Base-by-base conservation (phyloP, 1,140 invertebrate genomes). In the Cheumatopsyche charites region DNA sequence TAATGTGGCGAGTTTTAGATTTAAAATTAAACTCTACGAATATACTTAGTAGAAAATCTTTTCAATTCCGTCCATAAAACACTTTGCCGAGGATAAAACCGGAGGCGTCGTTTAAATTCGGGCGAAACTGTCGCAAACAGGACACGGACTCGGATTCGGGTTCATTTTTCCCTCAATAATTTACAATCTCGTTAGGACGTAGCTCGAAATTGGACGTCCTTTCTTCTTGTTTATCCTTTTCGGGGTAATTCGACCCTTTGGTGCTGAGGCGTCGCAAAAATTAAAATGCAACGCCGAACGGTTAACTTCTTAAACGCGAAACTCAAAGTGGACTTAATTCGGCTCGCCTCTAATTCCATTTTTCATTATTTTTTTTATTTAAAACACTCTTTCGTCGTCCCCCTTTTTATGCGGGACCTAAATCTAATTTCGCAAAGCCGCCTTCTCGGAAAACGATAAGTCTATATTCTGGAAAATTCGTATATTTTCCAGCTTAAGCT, bases 111-210 rank as follows among this genome's bases (percentile, higher is more conserved):
- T 36, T 36, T 9, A 9, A 36, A 36, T 36, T 36, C 9, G 9
- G 3, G 3, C 9, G 9, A 36, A 36, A 36, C 29, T 3, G 29
- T 36, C 29, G 9, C 29, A 36, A 36, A 9, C 29, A 36, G 3
- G 29, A 36, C 29, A 36, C 29, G 29, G 29, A 9, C 55, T 55
- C 21, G 13, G 25, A 25, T 23, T 6, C 7, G 19, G 55, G 55
- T 58, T 58, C 55, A 58, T 58, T 58, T 58, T 58, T 58, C 55
- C 55, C 55, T 58, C 55, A 58, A 58, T 63, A 63, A 63, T 63
- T 42, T 63, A 63, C 62, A 63, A 63, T 63, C 55, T 58, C 55
- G 55, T 58, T 63, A 43, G 12, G 29, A 25, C 29, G 62, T 42
- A 5, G 43, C 52, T 41, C 62, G 62, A 63, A 63, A 63, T 63